Percentiles rank a stretch among this genome's conserved stretches.
phyloP scores from a whole-genome alignment of 2,113 vertebrate genomes.

The Bufo bufo region DNA sequence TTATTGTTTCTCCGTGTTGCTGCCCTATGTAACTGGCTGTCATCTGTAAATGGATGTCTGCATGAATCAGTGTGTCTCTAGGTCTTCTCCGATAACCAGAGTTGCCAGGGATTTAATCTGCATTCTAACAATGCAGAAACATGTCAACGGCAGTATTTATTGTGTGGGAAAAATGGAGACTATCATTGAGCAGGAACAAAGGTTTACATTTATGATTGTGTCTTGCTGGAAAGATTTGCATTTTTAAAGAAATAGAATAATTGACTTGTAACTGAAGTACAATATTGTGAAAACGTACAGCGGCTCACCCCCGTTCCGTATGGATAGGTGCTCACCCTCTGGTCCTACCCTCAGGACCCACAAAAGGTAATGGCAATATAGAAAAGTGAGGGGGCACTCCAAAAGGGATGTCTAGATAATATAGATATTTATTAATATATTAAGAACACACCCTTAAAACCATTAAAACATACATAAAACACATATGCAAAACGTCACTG shows the following conservation, averaged over 20 bases:
- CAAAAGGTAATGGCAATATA: too few relatives aligned
- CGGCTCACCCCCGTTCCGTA: too few relatives aligned
- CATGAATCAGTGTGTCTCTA: neutral
- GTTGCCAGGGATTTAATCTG: neutral
- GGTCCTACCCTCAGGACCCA: too few relatives aligned
- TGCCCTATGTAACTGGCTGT: neutral
- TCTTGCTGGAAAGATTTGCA: neutral
- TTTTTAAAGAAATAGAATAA: neutral
- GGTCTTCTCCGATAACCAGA: neutral
- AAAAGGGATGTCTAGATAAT: too few relatives aligned
- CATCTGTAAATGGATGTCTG: neutral
- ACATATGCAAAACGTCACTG: too few relatives aligned
- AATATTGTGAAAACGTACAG: too few relatives aligned
- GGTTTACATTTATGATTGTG: neutral
- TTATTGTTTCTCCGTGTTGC: neutral
- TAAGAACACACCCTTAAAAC: too few relatives aligned
- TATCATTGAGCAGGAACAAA: neutral
- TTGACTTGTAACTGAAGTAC: neutral
- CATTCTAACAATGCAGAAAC: neutral
- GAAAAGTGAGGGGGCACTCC: too few relatives aligned
- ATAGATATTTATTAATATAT: too few relatives aligned
- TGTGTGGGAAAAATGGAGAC: neutral
- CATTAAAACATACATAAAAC: too few relatives aligned
- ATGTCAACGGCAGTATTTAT: conserved; percentile 3
- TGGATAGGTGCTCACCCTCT: too few relatives aligned